Evolutionary conservation across 2,113 vertebrate genomes (phyloP).

Genomic region (Picathartes gymnocephalus): DNA sequence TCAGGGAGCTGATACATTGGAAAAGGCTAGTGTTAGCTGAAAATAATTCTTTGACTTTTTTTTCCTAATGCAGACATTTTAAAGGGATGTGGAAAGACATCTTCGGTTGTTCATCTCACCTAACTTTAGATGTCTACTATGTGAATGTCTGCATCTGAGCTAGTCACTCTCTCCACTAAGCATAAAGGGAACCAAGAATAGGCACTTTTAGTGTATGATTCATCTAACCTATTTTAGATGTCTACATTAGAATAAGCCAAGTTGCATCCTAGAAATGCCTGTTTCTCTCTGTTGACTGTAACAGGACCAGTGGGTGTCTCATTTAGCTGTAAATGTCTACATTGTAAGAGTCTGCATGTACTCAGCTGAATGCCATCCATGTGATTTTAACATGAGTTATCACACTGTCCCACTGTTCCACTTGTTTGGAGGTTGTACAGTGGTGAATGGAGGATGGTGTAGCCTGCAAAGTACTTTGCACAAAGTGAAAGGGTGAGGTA

Average conservation of each 20-base stretch:
- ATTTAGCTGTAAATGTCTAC: slow-evolving; percentile 5
- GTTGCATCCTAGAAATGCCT: slow-evolving; percentile 49
- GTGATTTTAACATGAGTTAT: not conserved
- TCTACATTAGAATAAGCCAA: not conserved
- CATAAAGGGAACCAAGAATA: slow-evolving; percentile 47
- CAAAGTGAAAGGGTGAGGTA: not conserved
- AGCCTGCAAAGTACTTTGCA: not conserved
- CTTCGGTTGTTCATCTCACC: slow-evolving; percentile 21
- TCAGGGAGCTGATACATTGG: not conserved
- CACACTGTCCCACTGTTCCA: not conserved
- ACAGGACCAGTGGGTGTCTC: slow-evolving; percentile 2
- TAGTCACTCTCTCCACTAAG: slow-evolving; percentile 1
- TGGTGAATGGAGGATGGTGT: not conserved
- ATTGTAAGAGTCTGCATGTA: not conserved
- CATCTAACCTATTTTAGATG: slow-evolving; percentile 55
- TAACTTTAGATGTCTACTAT: slow-evolving; percentile 50
- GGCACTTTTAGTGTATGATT: slow-evolving; percentile 9
- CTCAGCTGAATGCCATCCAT: not conserved
- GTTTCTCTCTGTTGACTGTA: slow-evolving; percentile 8
- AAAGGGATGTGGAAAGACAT: not conserved
- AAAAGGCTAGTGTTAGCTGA: not conserved
- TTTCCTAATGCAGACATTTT: not conserved
- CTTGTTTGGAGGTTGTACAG: not conserved
- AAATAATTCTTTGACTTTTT: not conserved
- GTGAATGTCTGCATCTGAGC: slow-evolving; percentile 31